phyloP scores from a whole-genome alignment of 2,797 vertebrate species.

The Smutsia gigantea region DNA sequence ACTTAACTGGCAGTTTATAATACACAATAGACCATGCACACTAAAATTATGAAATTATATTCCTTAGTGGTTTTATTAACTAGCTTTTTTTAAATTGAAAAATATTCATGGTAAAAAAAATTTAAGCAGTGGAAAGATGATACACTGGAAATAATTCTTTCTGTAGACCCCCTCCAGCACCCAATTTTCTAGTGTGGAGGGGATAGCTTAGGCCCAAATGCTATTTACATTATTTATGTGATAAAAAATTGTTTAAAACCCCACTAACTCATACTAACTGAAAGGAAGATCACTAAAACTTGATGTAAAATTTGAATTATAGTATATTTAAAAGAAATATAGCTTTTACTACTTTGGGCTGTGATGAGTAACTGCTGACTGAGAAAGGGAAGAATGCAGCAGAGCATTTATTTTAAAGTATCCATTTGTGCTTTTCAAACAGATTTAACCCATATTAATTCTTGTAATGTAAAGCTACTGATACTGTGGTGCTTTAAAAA shows the following conservation, averaged over 20 bases:
- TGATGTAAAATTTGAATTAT: slow-evolving; percentile 69
- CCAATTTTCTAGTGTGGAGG: background rate
- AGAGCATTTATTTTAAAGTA: background rate
- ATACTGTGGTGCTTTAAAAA: background rate
- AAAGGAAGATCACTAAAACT: slow-evolving; percentile 33
- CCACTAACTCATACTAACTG: slow-evolving; percentile 38
- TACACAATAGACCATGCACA: slow-evolving; percentile 11
- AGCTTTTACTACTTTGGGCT: slow-evolving; percentile 20
- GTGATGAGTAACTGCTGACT: background rate
- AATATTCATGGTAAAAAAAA: slow-evolving; percentile 47
- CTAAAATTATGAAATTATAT: slow-evolving; percentile 60
- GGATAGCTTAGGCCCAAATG: background rate
- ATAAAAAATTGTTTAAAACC: slow-evolving; percentile 47
- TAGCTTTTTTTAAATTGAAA: slow-evolving; percentile 22
- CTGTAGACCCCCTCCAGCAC: background rate
- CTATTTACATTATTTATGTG: slow-evolving; percentile 41
- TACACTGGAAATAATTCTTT: slow-evolving; percentile 21
- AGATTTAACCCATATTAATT: slow-evolving; percentile 21
- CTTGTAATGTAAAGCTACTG: background rate
- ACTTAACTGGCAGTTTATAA: slow-evolving; percentile 57
- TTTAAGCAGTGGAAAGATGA: slow-evolving; percentile 26
- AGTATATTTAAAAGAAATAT: slow-evolving; percentile 62
- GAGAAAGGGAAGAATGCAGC: background rate
- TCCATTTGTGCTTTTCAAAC: background rate
- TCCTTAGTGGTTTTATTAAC: slow-evolving; percentile 54